phyloP scores from a whole-genome alignment of 2,113 vertebrate genomes.

The Synchiropus splendidus region DNA sequence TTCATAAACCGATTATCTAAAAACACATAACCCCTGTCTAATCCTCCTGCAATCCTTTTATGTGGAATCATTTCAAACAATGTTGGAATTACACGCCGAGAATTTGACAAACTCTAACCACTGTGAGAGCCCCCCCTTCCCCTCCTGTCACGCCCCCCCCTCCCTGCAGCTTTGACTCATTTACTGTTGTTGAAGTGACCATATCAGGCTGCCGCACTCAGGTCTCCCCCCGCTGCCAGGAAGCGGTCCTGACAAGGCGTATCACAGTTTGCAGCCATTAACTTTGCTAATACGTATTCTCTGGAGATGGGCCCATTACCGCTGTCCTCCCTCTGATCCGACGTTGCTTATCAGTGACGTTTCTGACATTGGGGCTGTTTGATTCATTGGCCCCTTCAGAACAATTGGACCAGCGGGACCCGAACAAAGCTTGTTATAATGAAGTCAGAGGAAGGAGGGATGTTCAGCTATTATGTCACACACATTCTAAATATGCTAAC shows the following conservation, averaged over 20 bases:
- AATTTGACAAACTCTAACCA: slow-evolving; percentile 13
- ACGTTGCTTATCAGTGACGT: slow-evolving; percentile 39
- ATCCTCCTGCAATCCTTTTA: slow-evolving; percentile 60
- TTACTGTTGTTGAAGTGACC: slow-evolving; percentile 7
- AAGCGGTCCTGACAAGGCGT: slow-evolving; percentile 30
- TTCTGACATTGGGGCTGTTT: slow-evolving; percentile 34
- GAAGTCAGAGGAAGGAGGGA: slow-evolving; percentile 15
- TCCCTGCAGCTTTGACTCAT: slow-evolving; percentile 11
- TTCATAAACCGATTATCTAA: slow-evolving; percentile 64
- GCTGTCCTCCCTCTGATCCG: slow-evolving; percentile 34
- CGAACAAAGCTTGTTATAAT: slow-evolving; percentile 18
- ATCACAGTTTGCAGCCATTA: slow-evolving; percentile 46
- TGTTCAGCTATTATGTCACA: slow-evolving; percentile 10
- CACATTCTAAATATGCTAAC: slow-evolving; percentile 12
- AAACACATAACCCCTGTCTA: slow-evolving; percentile 75
- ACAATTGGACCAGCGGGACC: slow-evolving; percentile 20
- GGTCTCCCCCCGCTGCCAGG: slow-evolving; percentile 13
- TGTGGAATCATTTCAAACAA: slow-evolving; percentile 45
- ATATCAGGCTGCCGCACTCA: slow-evolving; percentile 8
- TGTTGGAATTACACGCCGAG: slow-evolving; percentile 33
- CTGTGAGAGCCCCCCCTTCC: slow-evolving; percentile 7
- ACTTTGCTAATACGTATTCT: slow-evolving; percentile 51
- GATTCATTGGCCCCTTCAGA: slow-evolving; percentile 32
- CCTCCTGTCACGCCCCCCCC: slow-evolving; percentile 3
- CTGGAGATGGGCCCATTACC: slow-evolving; percentile 38